Base-by-base conservation (phyloP, 1,140 invertebrate species). In the Telenomus remus region DNA sequence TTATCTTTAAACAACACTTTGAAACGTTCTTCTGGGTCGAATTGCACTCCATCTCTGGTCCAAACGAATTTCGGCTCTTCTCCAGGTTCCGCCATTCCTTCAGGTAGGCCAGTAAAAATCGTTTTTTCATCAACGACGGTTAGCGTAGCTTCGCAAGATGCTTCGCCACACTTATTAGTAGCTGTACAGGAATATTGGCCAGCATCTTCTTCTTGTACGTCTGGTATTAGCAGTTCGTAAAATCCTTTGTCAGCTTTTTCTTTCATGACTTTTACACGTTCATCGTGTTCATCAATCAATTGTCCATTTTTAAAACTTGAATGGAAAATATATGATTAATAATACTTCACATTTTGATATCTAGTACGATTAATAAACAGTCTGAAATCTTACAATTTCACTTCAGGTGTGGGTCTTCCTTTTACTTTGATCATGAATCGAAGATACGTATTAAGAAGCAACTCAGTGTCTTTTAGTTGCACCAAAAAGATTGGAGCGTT, bases 1-100 rank as follows among this genome's bases (percentile, higher is more conserved):
- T 97, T 95, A 77, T 97, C 95, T 73, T 95, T 94, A 80, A 97
- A 94, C 7, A 97, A 87, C 12, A 98, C 96, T 86, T 98, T 97
- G 84, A 98, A 98, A 56, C 96, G 91, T 81, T 98, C 96, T 82
- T 96, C 95, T 3, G 96, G 95, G 81, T 97, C 94, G 81, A 98
- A 96, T 8, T 93, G 91, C 65, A 93, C 90, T 0, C 97, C 97
- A 86, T 98, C 96, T 68, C 95, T 92, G 69, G 95, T 94, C 97
- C 97, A 99, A 49, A 91, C 90, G 85, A 98, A 98, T 16, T 92
- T 90, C 0, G 96, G 92, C 76, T 94, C 94, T 82, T 94, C 92
- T 9, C 95, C 94, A 33, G 93, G 91, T 49, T 93, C 90, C 4
- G 94, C 84, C 33, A 94, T 87, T 19, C 91, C 90, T 51, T 92